phyloP scores from a whole-genome alignment of 37 sponge, comb jelly and placozoan species.

The Geodia barretti region DNA sequence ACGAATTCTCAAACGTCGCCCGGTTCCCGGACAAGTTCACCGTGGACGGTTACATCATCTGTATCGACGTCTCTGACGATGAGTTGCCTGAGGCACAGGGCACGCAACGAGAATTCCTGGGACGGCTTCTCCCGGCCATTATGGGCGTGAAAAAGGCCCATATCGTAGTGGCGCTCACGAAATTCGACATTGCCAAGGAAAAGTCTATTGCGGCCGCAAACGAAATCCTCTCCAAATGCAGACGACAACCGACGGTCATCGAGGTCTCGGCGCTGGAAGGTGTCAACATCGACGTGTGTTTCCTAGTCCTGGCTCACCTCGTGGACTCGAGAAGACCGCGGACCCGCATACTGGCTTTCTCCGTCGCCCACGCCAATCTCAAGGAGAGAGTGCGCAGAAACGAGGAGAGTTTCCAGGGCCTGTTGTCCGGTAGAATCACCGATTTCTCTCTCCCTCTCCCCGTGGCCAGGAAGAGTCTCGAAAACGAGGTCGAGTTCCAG shows the following conservation, averaged over 20 bases:
- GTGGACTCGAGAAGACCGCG: conserved; percentile 34
- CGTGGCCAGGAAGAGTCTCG: conserved; percentile 7
- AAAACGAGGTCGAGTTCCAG: conserved; percentile 23
- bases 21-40: conserved; percentile 73
- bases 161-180: conserved; percentile 69
- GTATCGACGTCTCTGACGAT: conserved; percentile 62
- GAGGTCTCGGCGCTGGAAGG: conserved; percentile 64
- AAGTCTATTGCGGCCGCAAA: conserved; percentile 5
- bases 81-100: conserved; percentile 7
- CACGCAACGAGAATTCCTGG: conserved; percentile 32
- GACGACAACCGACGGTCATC: conserved; percentile 35
- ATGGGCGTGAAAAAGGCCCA: conserved; percentile 53
- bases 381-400: conserved; percentile 19
- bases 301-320: conserved; percentile 57
- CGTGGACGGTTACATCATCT: conserved; percentile 75
- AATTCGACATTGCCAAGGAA: conserved; percentile 49
- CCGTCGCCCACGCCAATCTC: conserved; percentile 21
- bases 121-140: conserved; percentile 12
- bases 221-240: conserved; percentile 39
- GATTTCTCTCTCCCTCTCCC: conserved; percentile 30
- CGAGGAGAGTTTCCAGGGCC: conserved; percentile 28
- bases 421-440: conserved; percentile 25
- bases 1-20: conserved; percentile 40
- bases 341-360: conserved; percentile 19
- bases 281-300: conserved; percentile 63